These are phyloP conservation scores for Elaphurus davidianus DNA, from an alignment of 2,113 vertebrate species.

Conservation along the genomic window DNA sequence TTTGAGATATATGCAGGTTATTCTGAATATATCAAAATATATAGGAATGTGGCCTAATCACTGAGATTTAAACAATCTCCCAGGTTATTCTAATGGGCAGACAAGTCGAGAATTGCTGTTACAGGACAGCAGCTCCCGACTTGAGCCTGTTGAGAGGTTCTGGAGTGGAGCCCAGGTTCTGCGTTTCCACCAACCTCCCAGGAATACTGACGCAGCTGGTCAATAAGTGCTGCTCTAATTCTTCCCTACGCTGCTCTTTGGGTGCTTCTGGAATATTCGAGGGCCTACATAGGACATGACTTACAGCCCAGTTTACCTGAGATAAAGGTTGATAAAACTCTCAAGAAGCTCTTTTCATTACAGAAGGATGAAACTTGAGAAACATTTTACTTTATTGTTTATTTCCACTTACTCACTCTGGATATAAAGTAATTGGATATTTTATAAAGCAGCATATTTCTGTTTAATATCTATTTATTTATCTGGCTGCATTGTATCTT, in stretches of 20 bases:
- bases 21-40: neutral
- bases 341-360: neutral
- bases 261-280: neutral
- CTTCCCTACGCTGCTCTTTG: rapidly evolving
- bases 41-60: neutral
- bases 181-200: neutral
- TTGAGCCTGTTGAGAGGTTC: neutral
- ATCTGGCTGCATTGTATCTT: neutral
- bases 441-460: neutral
- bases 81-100: neutral
- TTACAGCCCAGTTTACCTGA: neutral
- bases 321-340: neutral
- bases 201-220: rapidly evolving
- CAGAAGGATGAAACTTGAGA: neutral
- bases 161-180: neutral
- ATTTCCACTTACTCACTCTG: neutral
- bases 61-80: neutral
- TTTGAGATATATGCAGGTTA: neutral
- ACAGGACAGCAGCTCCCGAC: rapidly evolving
- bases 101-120: neutral
- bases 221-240: neutral
- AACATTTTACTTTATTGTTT: neutral
- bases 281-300: neutral
- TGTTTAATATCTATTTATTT: neutral
- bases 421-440: neutral